Percentiles rank a stretch among this genome's conserved stretches.
Conservation (phyloP, 2,797 vertebrate species). For the Clarias pachynema region DNA sequence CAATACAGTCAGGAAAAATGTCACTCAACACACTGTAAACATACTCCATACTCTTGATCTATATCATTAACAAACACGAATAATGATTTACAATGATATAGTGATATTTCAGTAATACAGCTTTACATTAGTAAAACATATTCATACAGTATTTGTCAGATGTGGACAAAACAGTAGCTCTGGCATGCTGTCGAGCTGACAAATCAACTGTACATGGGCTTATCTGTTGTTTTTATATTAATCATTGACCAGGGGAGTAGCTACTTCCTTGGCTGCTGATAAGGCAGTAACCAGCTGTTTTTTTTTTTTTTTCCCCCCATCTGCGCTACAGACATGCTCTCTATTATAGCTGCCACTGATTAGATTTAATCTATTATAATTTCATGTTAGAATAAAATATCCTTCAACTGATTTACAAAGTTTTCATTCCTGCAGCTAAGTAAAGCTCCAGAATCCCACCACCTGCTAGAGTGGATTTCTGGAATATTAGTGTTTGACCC, state of each 20-base stretch:
- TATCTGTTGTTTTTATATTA: neutral
- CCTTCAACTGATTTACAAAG: neutral
- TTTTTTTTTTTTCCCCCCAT: neutral
- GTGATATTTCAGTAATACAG: neutral
- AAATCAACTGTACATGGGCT: neutral
- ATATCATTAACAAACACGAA: neutral
- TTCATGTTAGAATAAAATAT: neutral
- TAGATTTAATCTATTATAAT: neutral
- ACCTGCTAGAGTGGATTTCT: neutral
- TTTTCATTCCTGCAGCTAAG: too few species aligned
- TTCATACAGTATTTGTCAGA: neutral
- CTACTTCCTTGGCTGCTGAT: neutral
- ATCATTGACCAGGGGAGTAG: neutral
- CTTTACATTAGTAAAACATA: neutral
- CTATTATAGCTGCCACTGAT: neutral
- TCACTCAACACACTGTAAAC: neutral
- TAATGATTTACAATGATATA: neutral
- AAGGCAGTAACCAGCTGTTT: too few species aligned
- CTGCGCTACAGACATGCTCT: neutral
- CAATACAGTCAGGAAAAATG: neutral
- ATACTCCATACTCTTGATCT: too few species aligned
- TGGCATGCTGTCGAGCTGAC: neutral
- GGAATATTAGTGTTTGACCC: neutral
- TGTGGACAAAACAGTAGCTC: neutral
- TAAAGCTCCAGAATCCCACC: neutral